Evolutionary conservation across 1,140 invertebrate genomes (phyloP), one percentile per base, ranked within the genome.

Genomic region (Campodea augens): DNA sequence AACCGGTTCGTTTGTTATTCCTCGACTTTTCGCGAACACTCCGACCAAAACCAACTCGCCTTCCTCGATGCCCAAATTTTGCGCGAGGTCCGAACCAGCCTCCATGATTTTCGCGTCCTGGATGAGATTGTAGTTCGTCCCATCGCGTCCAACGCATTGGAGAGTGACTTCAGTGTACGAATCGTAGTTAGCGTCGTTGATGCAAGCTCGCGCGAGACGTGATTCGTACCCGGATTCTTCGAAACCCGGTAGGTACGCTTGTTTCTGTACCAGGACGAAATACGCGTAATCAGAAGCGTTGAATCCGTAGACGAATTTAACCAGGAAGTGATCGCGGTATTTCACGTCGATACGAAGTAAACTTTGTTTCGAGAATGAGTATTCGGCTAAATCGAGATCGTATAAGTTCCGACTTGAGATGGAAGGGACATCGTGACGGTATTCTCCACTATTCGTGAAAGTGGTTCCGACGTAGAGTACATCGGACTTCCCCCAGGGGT

Each of bases 281-380:
- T 97, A 97, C 3, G 89, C 87, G 65, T 88, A 95, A 48, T 87
- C 80, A 54, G 79, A 86, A 2, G 87, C 84, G 61, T 91, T 86
- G 58, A 98, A 97, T 10, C 91, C 91, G 64, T 92, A 93, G 2
- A 95, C 74, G 61, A 96, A 97, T 56, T 87, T 78, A 19, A 98
- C 87, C 5, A 92, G 67, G 64, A 91, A 93, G 59, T 91, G 87
- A 65, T 93, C 89, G 45, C 87, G 74, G 61, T 90, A 90, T 57
- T 90, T 90, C 10, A 91, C 86, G 65, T 92, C 88, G 46, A 93
- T 90, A 51, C 78, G 75, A n/a, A 91, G 69, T 38, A 78, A 72
- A 22, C 86, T 86, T 59, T 90, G 81, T 58, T 86, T 82, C 18
- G 77, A 79, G 57, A 91, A 90, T 2, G 81, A 80, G 49, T 73